A percentile compares a stretch with the other conserved stretches of the same genome.
These are phyloP conservation scores for Rhyacichthys aspro DNA, from an alignment of 2,797 vertebrate species.

Conservation along the genomic window DNA sequence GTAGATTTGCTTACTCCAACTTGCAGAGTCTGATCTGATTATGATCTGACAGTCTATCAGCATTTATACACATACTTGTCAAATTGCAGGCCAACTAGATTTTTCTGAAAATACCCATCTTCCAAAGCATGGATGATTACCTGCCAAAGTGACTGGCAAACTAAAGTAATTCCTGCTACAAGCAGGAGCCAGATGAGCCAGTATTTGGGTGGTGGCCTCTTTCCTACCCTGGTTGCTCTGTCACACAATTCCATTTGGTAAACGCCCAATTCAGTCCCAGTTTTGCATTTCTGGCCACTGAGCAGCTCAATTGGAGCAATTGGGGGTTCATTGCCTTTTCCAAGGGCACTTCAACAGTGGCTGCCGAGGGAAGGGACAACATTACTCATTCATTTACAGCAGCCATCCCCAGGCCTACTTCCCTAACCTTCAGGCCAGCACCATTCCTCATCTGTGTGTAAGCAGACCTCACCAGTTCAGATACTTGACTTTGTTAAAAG, in stretches of 20 bases:
- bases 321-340: slow-evolving; percentile 62
- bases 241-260: slow-evolving; percentile 60
- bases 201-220: slow-evolving; percentile 45
- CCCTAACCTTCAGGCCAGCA: slow-evolving; percentile 50
- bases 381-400: slow-evolving; percentile 66
- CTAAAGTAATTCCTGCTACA: slow-evolving; percentile 36
- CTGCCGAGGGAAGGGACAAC: slow-evolving; percentile 55
- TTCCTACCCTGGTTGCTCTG: slow-evolving; percentile 46
- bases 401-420: slow-evolving; percentile 39
- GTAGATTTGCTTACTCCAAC: neutral
- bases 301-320: slow-evolving; percentile 62
- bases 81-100: slow-evolving; percentile 14
- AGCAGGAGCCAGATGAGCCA: slow-evolving; percentile 36
- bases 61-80: neutral
- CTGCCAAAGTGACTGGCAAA: slow-evolving; percentile 52
- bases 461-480: slow-evolving; percentile 11
- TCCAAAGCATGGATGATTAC: slow-evolving; percentile 45
- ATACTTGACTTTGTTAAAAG: slow-evolving; percentile 20
- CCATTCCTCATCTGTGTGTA: slow-evolving; percentile 46
- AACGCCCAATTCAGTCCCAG: slow-evolving; percentile 46
- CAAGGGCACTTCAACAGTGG: slow-evolving; percentile 67
- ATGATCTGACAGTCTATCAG: neutral
- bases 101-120: slow-evolving; percentile 18
- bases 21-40: slow-evolving; percentile 6
- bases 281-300: slow-evolving; percentile 70